Percentiles rank a stretch among this genome's conserved stretches.
These are phyloP conservation scores for Ceratina japonica DNA, from an alignment of 1,140 invertebrate genomes.

Conservation along the genomic window DNA sequence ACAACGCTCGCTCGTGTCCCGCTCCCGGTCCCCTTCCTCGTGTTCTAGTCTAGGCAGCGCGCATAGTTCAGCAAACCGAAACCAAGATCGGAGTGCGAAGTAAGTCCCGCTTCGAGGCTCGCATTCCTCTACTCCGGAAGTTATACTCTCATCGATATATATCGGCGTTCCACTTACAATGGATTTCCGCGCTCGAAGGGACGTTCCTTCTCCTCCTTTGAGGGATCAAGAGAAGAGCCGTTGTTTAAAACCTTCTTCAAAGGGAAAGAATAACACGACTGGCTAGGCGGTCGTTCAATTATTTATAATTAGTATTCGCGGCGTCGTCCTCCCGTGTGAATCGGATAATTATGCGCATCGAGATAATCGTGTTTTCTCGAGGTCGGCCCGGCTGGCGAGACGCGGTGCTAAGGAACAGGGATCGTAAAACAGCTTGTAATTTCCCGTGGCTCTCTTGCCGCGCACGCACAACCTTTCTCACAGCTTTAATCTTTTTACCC, in stretches of 20 bases:
- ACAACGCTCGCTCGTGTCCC: slow-evolving; percentile 48
- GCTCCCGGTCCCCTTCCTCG: slow-evolving; percentile 34
- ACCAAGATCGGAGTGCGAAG: slow-evolving; percentile 54
- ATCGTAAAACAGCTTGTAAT: slow-evolving; percentile 36
- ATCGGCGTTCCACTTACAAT: not conserved
- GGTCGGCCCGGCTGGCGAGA: too few relatives aligned
- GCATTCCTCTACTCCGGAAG: too few relatives aligned
- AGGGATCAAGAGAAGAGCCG: too few relatives aligned
- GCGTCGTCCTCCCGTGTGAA: too few relatives aligned
- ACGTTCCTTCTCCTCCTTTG: too few relatives aligned
- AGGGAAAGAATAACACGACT: too few relatives aligned
- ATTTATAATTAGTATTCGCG: too few relatives aligned
- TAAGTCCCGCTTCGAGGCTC: slow-evolving; percentile 38
- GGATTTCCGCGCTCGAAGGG: too few relatives aligned
- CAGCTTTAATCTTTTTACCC: slow-evolving; percentile 29
- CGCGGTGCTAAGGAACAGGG: too few relatives aligned
- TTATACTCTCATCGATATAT: not conserved
- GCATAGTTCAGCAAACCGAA: slow-evolving; percentile 63
- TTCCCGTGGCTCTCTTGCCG: not conserved
- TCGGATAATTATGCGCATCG: slow-evolving; percentile 14
- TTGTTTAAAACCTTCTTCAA: too few relatives aligned
- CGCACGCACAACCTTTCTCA: not conserved
- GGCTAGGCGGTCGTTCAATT: too few relatives aligned
- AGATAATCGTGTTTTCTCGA: slow-evolving; percentile 12
- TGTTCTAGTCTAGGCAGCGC: slow-evolving; percentile 39